Conservation (phyloP, 1,140 invertebrate genomes). For the Neodiprion lecontei region DNA sequence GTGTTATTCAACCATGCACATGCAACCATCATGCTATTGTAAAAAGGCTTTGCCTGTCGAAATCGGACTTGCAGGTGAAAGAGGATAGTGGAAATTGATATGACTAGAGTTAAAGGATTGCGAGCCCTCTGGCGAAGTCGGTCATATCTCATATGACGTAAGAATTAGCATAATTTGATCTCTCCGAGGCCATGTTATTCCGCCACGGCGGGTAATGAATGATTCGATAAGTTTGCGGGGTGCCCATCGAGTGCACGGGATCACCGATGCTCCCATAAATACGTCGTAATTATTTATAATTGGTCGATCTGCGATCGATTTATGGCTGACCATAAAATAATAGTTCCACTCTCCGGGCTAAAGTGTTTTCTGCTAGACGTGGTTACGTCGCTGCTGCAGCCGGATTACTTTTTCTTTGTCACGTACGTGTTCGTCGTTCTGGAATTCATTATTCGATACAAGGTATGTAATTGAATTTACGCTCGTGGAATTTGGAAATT, state of each 20-base stretch:
- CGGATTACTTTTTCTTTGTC: not conserved
- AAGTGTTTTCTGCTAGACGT: not conserved
- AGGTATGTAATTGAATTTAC: not conserved
- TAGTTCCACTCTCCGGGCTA: not conserved
- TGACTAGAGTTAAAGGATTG: too few species aligned
- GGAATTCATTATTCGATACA: not conserved
- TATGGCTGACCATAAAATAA: not conserved
- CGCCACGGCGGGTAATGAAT: not conserved
- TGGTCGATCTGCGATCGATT: not conserved
- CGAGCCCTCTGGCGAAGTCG: too few species aligned
- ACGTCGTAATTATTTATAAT: constrained; percentile 8
- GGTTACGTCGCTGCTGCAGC: not conserved
- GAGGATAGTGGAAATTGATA: too few species aligned
- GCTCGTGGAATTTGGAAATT: not conserved
- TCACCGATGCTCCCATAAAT: not conserved
- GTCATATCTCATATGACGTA: not conserved
- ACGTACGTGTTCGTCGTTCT: not conserved
- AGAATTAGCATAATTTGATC: not conserved
- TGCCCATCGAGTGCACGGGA: not conserved
- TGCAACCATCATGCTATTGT: too few species aligned
- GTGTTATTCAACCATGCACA: too few species aligned
- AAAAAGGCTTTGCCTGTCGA: too few species aligned
- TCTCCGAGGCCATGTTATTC: not conserved
- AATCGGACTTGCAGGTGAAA: too few species aligned
- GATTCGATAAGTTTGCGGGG: not conserved